Evolutionary conservation across 92 coral and sea anemone genomes (phyloP).

Genomic region (Parazoanthus atlanticus): DNA sequence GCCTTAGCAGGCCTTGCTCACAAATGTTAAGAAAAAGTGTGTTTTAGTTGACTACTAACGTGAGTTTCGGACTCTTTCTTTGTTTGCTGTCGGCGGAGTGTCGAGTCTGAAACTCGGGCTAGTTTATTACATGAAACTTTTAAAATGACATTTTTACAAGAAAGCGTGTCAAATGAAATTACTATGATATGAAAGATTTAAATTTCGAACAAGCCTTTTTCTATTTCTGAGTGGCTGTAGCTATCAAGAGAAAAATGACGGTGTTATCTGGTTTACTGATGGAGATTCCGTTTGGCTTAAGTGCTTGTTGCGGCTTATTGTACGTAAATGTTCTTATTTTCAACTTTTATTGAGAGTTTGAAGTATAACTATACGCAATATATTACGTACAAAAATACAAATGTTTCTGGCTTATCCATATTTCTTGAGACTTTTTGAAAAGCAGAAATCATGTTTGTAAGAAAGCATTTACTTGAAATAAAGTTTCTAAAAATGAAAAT

Average conservation of each 20-base stretch:
- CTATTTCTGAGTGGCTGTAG: not conserved
- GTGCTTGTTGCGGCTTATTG: too few species aligned
- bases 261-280: too few species aligned
- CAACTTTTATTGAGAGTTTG: not conserved
- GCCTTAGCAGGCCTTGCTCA: not conserved
- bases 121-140: not conserved
- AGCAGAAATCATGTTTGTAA: conserved; percentile 1
- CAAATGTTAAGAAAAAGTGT: too few species aligned
- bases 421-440: not conserved
- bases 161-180: not conserved
- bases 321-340: too few species aligned
- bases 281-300: too few species aligned
- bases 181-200: not conserved
- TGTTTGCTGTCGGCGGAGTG: too few species aligned
- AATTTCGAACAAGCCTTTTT: too few species aligned
- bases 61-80: too few species aligned
- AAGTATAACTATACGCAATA: too few species aligned
- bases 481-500: not conserved
- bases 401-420: not conserved
- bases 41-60: too few species aligned
- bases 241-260: not conserved
- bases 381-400: not conserved
- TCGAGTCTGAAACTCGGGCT: too few species aligned
- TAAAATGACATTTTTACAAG: not conserved
- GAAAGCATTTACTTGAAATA: not conserved